These are phyloP conservation scores for Camptogramma bilineatum DNA, from an alignment of 2,888 invertebrate genomes.

Conservation along the genomic window DNA sequence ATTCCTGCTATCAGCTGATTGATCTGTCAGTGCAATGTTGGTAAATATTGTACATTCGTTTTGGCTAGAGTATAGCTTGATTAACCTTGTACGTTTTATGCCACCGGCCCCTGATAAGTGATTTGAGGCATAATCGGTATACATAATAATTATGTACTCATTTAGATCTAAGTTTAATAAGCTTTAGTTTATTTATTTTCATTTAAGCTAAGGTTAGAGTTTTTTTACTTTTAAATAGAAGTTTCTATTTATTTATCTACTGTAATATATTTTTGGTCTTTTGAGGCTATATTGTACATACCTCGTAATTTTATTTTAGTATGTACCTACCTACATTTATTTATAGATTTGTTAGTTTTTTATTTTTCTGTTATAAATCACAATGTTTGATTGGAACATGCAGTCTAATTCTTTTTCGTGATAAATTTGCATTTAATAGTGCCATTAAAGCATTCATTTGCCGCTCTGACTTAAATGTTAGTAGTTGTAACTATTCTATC, in stretches of 20 bases:
- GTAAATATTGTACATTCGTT: no score
- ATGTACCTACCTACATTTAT: slow-evolving; percentile 57
- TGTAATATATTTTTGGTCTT: slow-evolving; percentile 66
- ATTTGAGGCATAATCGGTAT: slow-evolving; percentile 73
- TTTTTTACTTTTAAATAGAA: slow-evolving; percentile 59
- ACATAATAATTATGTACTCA: slow-evolving; percentile 82
- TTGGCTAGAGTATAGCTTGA: no score
- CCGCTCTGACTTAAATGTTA: slow-evolving; percentile 47
- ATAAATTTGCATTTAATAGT: slow-evolving; percentile 81
- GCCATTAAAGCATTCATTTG: slow-evolving; percentile 68
- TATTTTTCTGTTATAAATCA: slow-evolving; percentile 45
- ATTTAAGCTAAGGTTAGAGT: slow-evolving; percentile 29
- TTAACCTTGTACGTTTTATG: slow-evolving; percentile 4
- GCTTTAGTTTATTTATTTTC: slow-evolving; percentile 78
- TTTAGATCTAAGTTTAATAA: slow-evolving; percentile 71
- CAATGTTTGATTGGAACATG: slow-evolving; percentile 50
- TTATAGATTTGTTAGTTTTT: slow-evolving; percentile 44
- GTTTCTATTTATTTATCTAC: slow-evolving; percentile 71
- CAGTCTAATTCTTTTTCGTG: slow-evolving; percentile 62
- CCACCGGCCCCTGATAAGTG: slow-evolving; percentile 39
- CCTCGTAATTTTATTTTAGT: slow-evolving; percentile 66
- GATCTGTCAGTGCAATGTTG: no score
- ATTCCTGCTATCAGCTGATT: no score
- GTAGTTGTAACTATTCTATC: slow-evolving; percentile 44
- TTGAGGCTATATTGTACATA: slow-evolving; percentile 82